Conservation (phyloP, 1,140 invertebrate genomes). For the Camponotus vicinus region DNA sequence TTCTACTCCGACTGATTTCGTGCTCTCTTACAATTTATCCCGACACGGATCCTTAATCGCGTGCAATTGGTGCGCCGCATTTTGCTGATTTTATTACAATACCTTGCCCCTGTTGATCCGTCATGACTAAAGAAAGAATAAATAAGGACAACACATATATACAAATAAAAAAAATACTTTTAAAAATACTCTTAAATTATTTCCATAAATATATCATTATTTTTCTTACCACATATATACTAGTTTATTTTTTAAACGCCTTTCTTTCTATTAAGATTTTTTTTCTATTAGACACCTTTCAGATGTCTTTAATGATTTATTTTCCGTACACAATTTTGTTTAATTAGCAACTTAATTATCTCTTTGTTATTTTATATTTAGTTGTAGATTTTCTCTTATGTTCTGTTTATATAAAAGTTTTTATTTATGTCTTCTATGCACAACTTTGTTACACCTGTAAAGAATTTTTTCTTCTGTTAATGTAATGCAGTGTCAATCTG, state of each 20-base stretch:
- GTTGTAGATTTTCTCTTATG: background rate
- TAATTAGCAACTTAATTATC: constrained; percentile 10
- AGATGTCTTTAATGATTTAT: background rate
- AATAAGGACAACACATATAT: background rate
- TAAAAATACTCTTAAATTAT: background rate
- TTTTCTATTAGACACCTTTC: background rate
- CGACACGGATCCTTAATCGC: background rate
- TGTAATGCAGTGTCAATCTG: constrained; percentile 43
- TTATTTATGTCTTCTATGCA: background rate
- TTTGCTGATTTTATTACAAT: background rate
- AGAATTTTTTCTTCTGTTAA: constrained; percentile 49
- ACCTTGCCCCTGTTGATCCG: background rate
- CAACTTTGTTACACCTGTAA: constrained; percentile 6
- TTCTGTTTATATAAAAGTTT: background rate
- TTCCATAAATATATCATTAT: constrained; percentile 9
- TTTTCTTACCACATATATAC: background rate
- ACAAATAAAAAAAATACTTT: background rate
- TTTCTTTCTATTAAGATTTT: background rate
- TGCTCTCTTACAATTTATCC: constrained; percentile 29
- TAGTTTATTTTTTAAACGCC: background rate
- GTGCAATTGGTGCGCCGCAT: background rate
- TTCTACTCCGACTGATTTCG: background rate
- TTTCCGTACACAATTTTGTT: background rate
- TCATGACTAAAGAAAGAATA: background rate
- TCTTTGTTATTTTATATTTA: background rate